A percentile compares a stretch with the other conserved stretches of the same genome.
Conservation (phyloP, 2,113 vertebrate genomes). For the Cariama cristata region DNA sequence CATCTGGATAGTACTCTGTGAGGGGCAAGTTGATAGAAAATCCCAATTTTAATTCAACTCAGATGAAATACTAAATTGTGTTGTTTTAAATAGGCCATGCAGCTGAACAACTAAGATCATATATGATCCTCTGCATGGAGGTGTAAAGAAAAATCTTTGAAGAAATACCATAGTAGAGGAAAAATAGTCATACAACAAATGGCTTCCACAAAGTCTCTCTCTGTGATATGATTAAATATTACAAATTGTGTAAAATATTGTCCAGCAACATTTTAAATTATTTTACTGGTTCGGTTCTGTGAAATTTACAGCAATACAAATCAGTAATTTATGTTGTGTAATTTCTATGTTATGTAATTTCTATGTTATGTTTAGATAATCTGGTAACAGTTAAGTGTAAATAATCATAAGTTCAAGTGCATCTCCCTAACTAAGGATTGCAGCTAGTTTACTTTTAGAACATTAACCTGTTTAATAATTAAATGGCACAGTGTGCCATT, state of each 20-base stretch:
- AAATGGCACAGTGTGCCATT: background rate
- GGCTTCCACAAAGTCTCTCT: background rate
- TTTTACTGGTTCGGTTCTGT: background rate
- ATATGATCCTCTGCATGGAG: background rate
- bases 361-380: background rate
- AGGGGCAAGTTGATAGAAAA: background rate
- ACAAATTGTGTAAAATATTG: background rate
- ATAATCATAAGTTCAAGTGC: background rate
- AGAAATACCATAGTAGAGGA: background rate
- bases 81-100: background rate
- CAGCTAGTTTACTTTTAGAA: background rate
- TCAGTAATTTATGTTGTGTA: background rate
- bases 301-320: background rate
- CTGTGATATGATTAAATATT: background rate
- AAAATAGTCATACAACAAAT: background rate
- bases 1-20: background rate
- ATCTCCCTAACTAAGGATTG: background rate
- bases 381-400: background rate
- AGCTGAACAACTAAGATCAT: background rate
- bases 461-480: slow-evolving; percentile 20
- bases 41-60: background rate
- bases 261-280: background rate
- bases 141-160: background rate
- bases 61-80: background rate
- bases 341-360: background rate